Evolutionary conservation across 2,888 invertebrate genomes (phyloP), one percentile per base, ranked within the genome.

Genomic region (Serrognathus titanus): DNA sequence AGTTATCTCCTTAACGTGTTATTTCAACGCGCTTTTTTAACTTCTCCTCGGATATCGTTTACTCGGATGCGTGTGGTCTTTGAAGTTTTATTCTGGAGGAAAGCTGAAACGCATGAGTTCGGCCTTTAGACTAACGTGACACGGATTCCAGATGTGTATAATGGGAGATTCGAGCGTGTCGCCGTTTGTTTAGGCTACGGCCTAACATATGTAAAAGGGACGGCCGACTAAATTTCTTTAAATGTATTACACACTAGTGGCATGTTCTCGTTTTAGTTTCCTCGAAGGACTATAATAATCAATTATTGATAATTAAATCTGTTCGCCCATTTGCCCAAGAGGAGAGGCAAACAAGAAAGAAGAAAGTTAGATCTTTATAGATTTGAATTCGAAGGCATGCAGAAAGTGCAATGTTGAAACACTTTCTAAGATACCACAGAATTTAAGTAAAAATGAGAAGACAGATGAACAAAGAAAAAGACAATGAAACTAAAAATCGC

Each of bases 101-200:
- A 61, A 61, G 59, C 61, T 59, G 61, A 61, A 62, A 62, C 59
- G 59, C 52, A 62, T 58, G 58, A 60, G 55, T 54, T 56, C 55
- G 45, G 52, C 55, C 50, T 55, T 55, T 51, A 57, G 54, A 57
- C 58, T 48, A 56, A 53, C 53, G 56, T 48, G 54, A 62, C 56
- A 59, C 54, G 55, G 55, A 55, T 56, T 57, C 59, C 62, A 62
- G 62, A 62, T 62, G 62, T 58, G 58, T 60, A 60, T 57, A 62
- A 60, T 58, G 56, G 24, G 55, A 54, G 49, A 60, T 55, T 55
- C 56, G 52, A 60, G 62, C 62, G 58, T 62, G 62, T 62, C 62
- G 62, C 62, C 62, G 62, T 62, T 62, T 62, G 62, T 62, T 62
- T 62, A 62, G 62, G 58, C 62, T 62, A 54, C 50, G 37, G 24